Base-by-base conservation (phyloP, 2,888 invertebrate genomes). In the Temnothorax unifasciatus region DNA sequence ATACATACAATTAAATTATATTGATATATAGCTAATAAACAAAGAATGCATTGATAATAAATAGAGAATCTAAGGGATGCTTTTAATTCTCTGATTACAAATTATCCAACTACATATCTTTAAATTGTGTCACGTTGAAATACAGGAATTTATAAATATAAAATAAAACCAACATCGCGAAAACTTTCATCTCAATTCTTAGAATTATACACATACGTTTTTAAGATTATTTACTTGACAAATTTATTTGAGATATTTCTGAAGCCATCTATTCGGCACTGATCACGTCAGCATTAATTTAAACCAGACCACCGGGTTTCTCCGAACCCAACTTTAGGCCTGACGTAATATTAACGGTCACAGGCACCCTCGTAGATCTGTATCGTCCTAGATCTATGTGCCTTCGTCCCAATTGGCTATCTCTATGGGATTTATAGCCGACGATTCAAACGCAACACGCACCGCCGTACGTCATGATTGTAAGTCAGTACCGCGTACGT, bases 401-500 rank as follows among this genome's bases (percentile, higher is more conserved):
- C 21, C 57, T 59, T 59, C 29, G 59, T 47, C 57, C 59, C 71
- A 79, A 79, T 59, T 71, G 71, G 71, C 15, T 18, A 71, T 71
- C 69, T 34, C 59, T n/a, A 38, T 47, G 47, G 71, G 21, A 79
- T 79, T 79, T 79, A 79, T 79, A 47, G 57, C 59, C 47, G 47
- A 13, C 38, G 11, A 71, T 69, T 59, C 57, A 59, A 79, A 69
- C 75, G 63, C 50, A 63, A 38, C 44, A 59, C 69, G 57, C 44
- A 57, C 21, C n/a, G 69, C 21, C 13, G 44, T 77, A 68, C 57
- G 54, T 79, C 77, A 83, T 68, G 84, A 87, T 83, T 82, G 68
- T 73, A 86, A 87, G 82, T 88, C 86, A 84, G 84, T 38, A 79
- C 18, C 83, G 87, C 83, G 87, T 86, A 83, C 85, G 79, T 81